Evolutionary conservation across 1,140 invertebrate species (phyloP), one percentile per base, ranked within the genome.

Genomic region (Episyrphus balteatus): DNA sequence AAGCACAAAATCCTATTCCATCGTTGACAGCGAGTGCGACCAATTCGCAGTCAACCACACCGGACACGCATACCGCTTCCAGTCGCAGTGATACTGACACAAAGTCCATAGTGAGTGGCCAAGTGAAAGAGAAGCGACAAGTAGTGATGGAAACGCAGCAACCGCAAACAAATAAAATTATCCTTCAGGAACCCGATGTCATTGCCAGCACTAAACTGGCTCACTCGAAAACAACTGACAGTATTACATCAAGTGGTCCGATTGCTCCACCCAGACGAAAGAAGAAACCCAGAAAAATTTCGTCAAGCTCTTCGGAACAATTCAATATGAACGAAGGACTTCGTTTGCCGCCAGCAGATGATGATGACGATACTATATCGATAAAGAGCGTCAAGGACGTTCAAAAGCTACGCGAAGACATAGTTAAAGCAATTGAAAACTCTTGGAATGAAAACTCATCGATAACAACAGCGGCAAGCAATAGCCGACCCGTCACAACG

Each of bases 191-290:
- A 68, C 91, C 91, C 19, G 92, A 96, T 72, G 86, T 96, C 54
- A 90, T 96, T 49, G 87, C 88, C 42, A 94, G 91, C 70, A 92
- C 91, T 46, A 94, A 94, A 72, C 57, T 76, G 53, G 75, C 76
- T 50, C 70, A 73, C 47, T 68, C 59, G 7, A 71, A 74, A 58
- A 65, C 57, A 13, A 68, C 65, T 6, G 66, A 68, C 49, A 68
- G 61, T 10, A 62, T 68, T 13, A 68, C 65, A 14, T 59, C 56
- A 11, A 56, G 61, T 38, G 62, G 66, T 9, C 86, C 88, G 5
- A 73, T 90, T 36, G 87, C 88, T 33, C 88, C 89, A 42, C 88
- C 89, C 7, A 71, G 89, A 56, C 77, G 79, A 51, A 90, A 86
- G 67, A 87, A 87, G 57, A 74, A 76, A 51, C 81, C 80, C 59